These are phyloP conservation scores for Naja naja DNA, from an alignment of 2,113 vertebrate genomes.

Conservation along the genomic window DNA sequence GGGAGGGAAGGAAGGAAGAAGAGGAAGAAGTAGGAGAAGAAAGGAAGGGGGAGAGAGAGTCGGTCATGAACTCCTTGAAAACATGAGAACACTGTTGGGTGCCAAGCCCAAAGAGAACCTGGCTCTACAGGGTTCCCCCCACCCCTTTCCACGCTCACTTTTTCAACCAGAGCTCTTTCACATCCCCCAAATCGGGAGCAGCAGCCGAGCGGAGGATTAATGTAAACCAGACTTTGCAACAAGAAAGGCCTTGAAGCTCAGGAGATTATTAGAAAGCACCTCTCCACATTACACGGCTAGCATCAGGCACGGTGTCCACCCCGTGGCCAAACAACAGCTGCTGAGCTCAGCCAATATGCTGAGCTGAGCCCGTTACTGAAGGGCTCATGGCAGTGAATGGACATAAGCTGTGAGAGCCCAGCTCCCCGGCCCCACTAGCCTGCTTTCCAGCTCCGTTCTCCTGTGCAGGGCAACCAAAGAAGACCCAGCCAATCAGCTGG, in stretches of 20 bases:
- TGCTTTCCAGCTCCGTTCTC: too few species aligned
- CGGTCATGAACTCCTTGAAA: neutral
- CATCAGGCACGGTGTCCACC: neutral
- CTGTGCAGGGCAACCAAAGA: too few species aligned
- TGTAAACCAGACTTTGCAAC: neutral
- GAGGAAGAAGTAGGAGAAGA: too few species aligned
- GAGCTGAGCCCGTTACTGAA: neutral
- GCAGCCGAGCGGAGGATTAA: neutral
- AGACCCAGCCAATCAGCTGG: too few species aligned
- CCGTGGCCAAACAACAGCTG: neutral
- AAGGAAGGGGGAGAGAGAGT: neutral
- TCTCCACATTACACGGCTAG: neutral
- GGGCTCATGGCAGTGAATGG: neutral
- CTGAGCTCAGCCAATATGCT: neutral
- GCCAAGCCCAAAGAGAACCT: neutral
- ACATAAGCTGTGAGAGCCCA: neutral
- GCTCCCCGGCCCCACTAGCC: neutral
- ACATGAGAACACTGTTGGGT: neutral
- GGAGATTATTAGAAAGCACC: neutral
- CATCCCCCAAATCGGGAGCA: neutral
- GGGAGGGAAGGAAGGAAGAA: too few species aligned
- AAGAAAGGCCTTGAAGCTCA: neutral
- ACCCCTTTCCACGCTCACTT: neutral
- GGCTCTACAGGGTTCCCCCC: neutral
- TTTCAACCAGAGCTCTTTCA: neutral